A percentile compares a stretch with the other conserved stretches of the same genome.
Conservation (phyloP, 2,888 invertebrate genomes). For the Heliconius sara region DNA sequence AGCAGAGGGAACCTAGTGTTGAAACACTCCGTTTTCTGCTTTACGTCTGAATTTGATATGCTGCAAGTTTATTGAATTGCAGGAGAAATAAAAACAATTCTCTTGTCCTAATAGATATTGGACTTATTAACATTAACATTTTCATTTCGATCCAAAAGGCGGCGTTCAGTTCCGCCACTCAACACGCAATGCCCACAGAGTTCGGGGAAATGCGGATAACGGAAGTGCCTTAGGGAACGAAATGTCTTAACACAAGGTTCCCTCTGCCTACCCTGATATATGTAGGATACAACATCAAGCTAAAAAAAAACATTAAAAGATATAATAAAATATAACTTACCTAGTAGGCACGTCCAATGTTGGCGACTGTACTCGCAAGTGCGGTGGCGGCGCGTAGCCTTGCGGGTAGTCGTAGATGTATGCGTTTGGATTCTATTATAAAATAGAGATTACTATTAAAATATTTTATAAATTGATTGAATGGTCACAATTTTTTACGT, state of each 20-base stretch:
- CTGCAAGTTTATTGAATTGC: too few relatives aligned
- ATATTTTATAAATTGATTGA: too few relatives aligned
- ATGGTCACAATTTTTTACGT: too few relatives aligned
- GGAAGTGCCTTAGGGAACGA: not conserved
- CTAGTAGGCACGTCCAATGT: conserved; percentile 66
- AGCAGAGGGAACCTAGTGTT: not conserved
- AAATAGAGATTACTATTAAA: not conserved
- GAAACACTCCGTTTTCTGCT: not conserved
- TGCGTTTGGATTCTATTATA: conserved; percentile 68
- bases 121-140: too few relatives aligned
- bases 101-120: too few relatives aligned
- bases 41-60: not conserved
- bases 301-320: not conserved
- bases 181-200: too few relatives aligned
- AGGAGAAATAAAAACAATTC: too few relatives aligned
- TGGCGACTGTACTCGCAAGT: conserved; percentile 76
- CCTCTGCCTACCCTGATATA: not conserved
- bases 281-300: not conserved
- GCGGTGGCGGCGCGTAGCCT: conserved; percentile 75
- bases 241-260: too few relatives aligned
- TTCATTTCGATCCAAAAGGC: too few relatives aligned
- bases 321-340: conserved; percentile 50
- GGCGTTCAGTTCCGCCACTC: too few relatives aligned
- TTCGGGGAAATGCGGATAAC: too few relatives aligned
- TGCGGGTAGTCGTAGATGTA: conserved; percentile 79